These are phyloP conservation scores for Cremastinae sp. DNA, from an alignment of 2,888 invertebrate genomes.

Conservation along the genomic window DNA sequence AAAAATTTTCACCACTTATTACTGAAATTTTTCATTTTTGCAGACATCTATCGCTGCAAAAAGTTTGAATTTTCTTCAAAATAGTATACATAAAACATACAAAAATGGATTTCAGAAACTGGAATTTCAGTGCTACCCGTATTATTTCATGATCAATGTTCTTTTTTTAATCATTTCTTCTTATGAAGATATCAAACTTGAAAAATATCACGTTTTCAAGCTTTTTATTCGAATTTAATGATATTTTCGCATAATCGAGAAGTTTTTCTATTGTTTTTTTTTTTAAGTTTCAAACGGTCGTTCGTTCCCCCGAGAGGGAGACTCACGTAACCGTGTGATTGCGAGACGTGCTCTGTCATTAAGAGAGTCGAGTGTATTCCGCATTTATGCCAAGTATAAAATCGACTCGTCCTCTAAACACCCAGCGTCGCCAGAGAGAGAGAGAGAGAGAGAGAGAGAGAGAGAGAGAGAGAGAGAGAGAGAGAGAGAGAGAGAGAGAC, in stretches of 20 bases:
- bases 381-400: conserved; percentile 60
- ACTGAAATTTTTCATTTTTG: too few species aligned
- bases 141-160: too few species aligned
- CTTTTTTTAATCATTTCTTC: conserved; percentile 9
- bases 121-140: too few species aligned
- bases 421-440: conserved; percentile 18
- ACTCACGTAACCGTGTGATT: conserved; percentile 31
- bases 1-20: too few species aligned
- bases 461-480: too few species aligned
- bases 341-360: conserved; percentile 7
- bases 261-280: conserved; percentile 12
- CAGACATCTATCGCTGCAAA: too few species aligned
- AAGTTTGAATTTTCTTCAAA: too few species aligned
- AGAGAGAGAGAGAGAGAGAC: conserved; percentile 30
- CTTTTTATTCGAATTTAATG: conserved; percentile 12
- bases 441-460: too few species aligned
- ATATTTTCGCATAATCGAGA: background rate
- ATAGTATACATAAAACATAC: too few species aligned
- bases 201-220: too few species aligned
- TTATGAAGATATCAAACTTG: background rate
- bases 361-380: conserved; percentile 43
- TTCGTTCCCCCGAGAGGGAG: conserved; percentile 13
- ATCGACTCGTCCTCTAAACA: conserved; percentile 60
- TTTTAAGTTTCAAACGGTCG: conserved; percentile 33
- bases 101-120: too few species aligned